Conservation (phyloP, 2,113 vertebrate species). For the Cheilinus undulatus region DNA sequence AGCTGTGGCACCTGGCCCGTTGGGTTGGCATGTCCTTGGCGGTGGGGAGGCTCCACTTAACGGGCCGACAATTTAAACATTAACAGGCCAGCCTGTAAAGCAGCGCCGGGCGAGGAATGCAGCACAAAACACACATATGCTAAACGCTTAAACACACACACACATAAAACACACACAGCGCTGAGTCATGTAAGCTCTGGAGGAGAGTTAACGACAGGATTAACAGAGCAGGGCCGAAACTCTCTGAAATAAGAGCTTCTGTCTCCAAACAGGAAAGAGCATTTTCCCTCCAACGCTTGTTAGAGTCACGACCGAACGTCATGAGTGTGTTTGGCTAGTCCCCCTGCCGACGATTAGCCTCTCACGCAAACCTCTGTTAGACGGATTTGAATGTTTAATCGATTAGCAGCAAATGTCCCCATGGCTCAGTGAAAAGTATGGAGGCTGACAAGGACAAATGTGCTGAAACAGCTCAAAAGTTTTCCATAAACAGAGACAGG, state of each 20-base stretch:
- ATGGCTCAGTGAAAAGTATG: slow-evolving; percentile 17
- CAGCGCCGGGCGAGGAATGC: slow-evolving; percentile 38
- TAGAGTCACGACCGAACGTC: slow-evolving; percentile 38
- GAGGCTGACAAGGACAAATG: background rate
- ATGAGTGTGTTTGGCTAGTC: slow-evolving; percentile 41
- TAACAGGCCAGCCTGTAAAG: slow-evolving; percentile 73
- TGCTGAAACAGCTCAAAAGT: background rate
- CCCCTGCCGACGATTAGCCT: slow-evolving; percentile 57
- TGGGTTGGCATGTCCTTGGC: slow-evolving; percentile 56
- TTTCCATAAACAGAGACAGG: background rate
- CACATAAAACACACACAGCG: slow-evolving; percentile 17
- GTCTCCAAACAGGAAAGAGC: slow-evolving; percentile 60
- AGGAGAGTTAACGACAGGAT: slow-evolving; percentile 50
- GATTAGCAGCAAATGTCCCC: slow-evolving; percentile 45
- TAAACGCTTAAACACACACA: slow-evolving; percentile 15
- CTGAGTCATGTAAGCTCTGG: slow-evolving; percentile 40
- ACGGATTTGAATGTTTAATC: slow-evolving; percentile 55
- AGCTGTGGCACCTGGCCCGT: slow-evolving; percentile 61
- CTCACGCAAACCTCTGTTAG: slow-evolving; percentile 60
- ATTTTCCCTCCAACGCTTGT: slow-evolving; percentile 45
- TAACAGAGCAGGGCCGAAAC: slow-evolving; percentile 38
- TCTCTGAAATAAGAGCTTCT: slow-evolving; percentile 60
- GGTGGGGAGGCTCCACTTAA: slow-evolving; percentile 57
- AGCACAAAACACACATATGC: slow-evolving; percentile 26
- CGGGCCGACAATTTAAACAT: slow-evolving; percentile 70